phyloP scores from a whole-genome alignment of 2,888 invertebrate species.

The Macrosiphum euphorbiae region DNA sequence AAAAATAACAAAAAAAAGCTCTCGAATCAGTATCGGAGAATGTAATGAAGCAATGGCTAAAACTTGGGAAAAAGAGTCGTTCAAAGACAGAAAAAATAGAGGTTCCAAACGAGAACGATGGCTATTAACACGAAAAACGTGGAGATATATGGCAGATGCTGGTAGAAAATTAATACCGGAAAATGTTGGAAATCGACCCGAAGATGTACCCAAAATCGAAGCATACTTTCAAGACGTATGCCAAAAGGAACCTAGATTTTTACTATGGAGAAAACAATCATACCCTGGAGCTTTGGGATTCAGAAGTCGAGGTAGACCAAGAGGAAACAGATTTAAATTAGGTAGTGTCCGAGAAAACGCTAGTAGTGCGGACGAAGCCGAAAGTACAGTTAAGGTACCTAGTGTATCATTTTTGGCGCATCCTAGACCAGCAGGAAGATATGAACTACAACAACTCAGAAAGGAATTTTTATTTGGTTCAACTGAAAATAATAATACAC shows the following conservation, averaged over 20 bases:
- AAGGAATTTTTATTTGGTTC: constrained; percentile 76
- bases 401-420: constrained; percentile 58
- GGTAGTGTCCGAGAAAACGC: constrained; percentile 78
- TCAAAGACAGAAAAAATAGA: constrained; percentile 73
- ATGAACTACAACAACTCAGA: constrained; percentile 79
- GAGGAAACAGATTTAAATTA: constrained; percentile 74
- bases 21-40: constrained; percentile 55
- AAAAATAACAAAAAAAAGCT: constrained; percentile 56
- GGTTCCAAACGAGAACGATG: constrained; percentile 82
- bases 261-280: constrained; percentile 86
- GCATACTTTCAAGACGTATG: constrained; percentile 88
- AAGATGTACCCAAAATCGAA: constrained; percentile 85
- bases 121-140: constrained; percentile 89
- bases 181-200: constrained; percentile 77
- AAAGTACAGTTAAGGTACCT: constrained; percentile 69
- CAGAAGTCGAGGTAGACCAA: constrained; percentile 73
- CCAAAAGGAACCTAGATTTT: constrained; percentile 81
- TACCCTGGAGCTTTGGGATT: constrained; percentile 81
- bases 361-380: constrained; percentile 77
- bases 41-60: constrained; percentile 50
- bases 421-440: constrained; percentile 74
- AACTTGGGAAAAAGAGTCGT: constrained; percentile 54
- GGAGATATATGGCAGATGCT: constrained; percentile 94
- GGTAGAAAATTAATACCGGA: constrained; percentile 89
- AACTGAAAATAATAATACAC: constrained; percentile 28